Evolutionary conservation across 2,113 vertebrate species (phyloP).

Genomic region (Bujurquina vittata): DNA sequence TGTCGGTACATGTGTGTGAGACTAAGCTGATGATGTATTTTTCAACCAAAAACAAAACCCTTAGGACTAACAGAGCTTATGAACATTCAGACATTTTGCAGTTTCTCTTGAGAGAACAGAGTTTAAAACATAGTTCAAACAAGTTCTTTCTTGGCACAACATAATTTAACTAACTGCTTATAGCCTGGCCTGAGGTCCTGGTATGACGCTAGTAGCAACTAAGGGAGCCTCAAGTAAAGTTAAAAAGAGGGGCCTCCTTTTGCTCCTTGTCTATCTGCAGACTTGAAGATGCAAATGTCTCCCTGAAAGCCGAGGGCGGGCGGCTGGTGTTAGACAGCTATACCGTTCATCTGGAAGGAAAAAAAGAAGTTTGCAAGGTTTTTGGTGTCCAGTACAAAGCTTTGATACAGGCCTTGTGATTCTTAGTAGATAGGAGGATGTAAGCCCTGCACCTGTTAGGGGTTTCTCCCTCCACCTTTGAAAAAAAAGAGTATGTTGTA

Average conservation of each 20-base stretch:
- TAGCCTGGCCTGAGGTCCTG: background rate
- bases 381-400: constrained; percentile 17
- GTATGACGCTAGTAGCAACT: background rate
- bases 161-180: too few species aligned
- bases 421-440: constrained; percentile 31
- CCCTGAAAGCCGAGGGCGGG: background rate
- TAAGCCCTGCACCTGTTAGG: constrained; percentile 50
- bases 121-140: too few species aligned
- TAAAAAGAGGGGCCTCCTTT: background rate
- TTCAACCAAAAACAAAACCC: background rate
- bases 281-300: background rate
- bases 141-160: background rate
- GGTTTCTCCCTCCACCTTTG: constrained; percentile 34
- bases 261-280: background rate
- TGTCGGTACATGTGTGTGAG: background rate
- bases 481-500: constrained; percentile 38
- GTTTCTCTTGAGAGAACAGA: background rate
- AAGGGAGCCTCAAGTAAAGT: background rate
- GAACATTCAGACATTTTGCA: background rate
- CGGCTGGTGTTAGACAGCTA: background rate
- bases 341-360: constrained; percentile 11
- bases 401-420: constrained; percentile 34
- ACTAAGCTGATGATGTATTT: background rate
- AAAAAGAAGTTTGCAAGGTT: constrained; percentile 11
- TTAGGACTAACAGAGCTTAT: background rate